Base-by-base conservation (phyloP, 2,113 vertebrate species). In the Marmota flaviventris region DNA sequence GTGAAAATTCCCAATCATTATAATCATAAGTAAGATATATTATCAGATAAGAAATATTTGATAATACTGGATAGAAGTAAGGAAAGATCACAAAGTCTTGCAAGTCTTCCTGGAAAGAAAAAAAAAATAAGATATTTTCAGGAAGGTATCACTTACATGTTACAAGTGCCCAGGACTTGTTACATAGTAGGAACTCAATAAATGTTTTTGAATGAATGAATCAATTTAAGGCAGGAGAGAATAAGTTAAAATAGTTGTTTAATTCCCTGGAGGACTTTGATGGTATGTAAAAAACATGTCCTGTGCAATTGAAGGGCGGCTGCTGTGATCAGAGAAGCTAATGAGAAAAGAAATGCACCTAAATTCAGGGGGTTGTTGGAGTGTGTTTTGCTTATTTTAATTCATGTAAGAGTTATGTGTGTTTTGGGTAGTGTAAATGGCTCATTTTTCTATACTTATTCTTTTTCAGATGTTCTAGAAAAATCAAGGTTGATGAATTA, bases 301-400 rank as follows among this genome's bases (percentile, higher is more conserved):
- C 24, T 67, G 3, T 65, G 39, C 20, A 56, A 61, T 8, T 67
- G 69, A 51, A 73, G 51, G 83, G 89, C 63, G 11, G 4, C n/a
- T 51, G 42, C n/a, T 42, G 13, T 73, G n/a, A 72, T 79, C 24
- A 22, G 34, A 84, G 34, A 24, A 51, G 32, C 39, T 75, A 75
- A 89, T 34, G 69, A 76, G 91, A 83, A 27, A 78, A 32, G 58
- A 87, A 82, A 42, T 2, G 1, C 45, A 45, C 10, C 8, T 53
- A 69, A 92, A 53, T 63, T 1, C 73, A 48, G 77, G 11, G 10
- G n/a, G 18, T 22, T 22, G 8, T 48, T 61, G 63, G 25, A 48
- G 45, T 58, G 17, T 56, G 3, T 25, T 95, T 79, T 65, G 63
- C 32, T 92, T 94, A 51, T 89, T 85, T 91, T 90, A 77, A 87